Evolutionary conservation across 2,113 vertebrate genomes (phyloP).

Genomic region (Megaceryle torquata): DNA sequence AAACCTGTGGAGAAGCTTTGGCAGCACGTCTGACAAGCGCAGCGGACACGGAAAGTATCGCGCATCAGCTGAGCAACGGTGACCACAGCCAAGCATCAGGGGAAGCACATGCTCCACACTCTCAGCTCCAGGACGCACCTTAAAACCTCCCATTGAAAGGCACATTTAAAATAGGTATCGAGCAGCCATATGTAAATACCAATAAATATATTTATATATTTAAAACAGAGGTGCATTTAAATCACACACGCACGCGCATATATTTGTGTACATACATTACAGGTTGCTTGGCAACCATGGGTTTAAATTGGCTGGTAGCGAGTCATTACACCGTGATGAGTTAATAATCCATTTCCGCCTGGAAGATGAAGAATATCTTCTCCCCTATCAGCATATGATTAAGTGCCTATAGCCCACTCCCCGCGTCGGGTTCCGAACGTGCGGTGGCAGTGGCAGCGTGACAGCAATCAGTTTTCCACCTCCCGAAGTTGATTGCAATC

Average conservation of each 20-base stretch:
- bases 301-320: conserved; percentile 34
- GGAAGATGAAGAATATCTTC: conserved; percentile 41
- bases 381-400: conserved; percentile 45
- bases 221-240: not conserved
- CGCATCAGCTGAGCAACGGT: not conserved
- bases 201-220: not conserved
- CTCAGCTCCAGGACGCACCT: not conserved
- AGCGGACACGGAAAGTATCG: not conserved
- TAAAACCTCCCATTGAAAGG: not conserved
- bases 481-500: conserved; percentile 52
- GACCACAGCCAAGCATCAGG: not conserved
- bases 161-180: not conserved
- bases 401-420: conserved; percentile 51
- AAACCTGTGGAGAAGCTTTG: not conserved
- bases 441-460: not conserved
- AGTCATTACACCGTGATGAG: conserved; percentile 50
- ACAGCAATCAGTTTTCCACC: conserved; percentile 49
- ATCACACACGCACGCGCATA: not conserved
- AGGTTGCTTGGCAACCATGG: conserved; percentile 7
- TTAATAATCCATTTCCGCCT: conserved; percentile 57
- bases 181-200: not conserved
- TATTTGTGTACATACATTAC: not conserved
- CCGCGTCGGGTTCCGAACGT: not conserved
- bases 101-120: not conserved
- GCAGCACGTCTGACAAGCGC: not conserved